These are phyloP conservation scores for Pachyseris speciosa DNA, from an alignment of 64 coral and sea anemone genomes.

Conservation along the genomic window DNA sequence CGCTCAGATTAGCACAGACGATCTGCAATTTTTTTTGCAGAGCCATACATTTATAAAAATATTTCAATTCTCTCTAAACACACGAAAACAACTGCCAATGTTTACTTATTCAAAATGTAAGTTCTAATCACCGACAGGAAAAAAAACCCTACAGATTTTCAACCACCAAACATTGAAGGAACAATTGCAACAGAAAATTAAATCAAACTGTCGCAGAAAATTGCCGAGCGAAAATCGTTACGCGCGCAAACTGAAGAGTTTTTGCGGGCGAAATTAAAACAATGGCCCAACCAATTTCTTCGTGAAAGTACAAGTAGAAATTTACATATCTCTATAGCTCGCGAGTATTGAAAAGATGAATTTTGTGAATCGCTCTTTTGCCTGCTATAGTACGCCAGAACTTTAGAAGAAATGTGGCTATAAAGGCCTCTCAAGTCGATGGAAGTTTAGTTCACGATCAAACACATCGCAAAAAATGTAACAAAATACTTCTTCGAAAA, in stretches of 20 bases:
- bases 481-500: slow-evolving; percentile 52
- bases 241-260: not conserved
- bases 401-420: not conserved
- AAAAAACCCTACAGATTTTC: slow-evolving; percentile 20
- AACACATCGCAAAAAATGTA: not conserved
- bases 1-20: not conserved
- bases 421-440: not conserved
- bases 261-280: slow-evolving; percentile 16
- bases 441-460: not conserved
- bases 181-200: not conserved
- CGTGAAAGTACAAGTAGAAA: slow-evolving; percentile 39
- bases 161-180: not conserved
- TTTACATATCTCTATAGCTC: slow-evolving; percentile 26
- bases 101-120: slow-evolving; percentile 55
- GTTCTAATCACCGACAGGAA: slow-evolving; percentile 8
- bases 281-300: slow-evolving; percentile 16
- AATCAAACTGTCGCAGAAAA: not conserved
- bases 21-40: not conserved
- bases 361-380: slow-evolving; percentile 24
- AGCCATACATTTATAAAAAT: not conserved
- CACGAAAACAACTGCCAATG: slow-evolving; percentile 38
- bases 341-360: not conserved
- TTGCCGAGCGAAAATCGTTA: not conserved
- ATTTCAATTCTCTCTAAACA: slow-evolving; percentile 7
- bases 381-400: not conserved